Conservation (phyloP, 2,113 vertebrate species). For the Calyptommatus sinebrachiatus region DNA sequence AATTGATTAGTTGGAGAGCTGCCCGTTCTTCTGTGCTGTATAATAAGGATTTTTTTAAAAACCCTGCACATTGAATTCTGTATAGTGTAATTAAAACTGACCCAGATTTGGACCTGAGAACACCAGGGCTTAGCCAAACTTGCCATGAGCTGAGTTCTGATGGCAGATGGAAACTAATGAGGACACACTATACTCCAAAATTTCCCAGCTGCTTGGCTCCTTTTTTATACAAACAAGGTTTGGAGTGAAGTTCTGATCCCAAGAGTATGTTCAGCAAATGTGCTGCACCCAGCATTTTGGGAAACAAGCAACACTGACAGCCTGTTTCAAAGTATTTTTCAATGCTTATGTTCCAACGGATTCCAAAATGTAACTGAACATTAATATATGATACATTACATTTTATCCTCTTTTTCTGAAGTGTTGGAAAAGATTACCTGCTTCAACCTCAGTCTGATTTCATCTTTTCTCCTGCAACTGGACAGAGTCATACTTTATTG, state of each 20-base stretch:
- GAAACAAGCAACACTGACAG: conserved; percentile 63
- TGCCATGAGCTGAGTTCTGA: conserved; percentile 81
- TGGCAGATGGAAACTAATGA: conserved; percentile 83
- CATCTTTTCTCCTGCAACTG: not conserved
- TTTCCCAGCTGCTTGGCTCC: conserved; percentile 83
- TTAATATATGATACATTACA: not conserved
- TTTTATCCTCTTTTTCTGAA: conserved; percentile 20
- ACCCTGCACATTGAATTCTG: conserved; percentile 75
- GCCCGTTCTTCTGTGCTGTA: conserved; percentile 75
- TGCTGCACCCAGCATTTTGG: conserved; percentile 71
- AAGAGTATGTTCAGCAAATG: conserved; percentile 76
- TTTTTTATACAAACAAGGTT: conserved; percentile 81
- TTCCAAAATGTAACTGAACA: conserved; percentile 22
- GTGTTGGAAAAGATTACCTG: conserved; percentile 3
- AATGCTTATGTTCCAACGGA: conserved; percentile 48
- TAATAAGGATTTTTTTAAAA: conserved; percentile 78
- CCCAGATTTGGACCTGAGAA: conserved; percentile 82
- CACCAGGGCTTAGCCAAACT: conserved; percentile 80
- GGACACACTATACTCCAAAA: conserved; percentile 80
- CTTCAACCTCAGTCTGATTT: conserved; percentile 8
- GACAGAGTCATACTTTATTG: conserved; percentile 37
- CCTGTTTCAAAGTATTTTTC: conserved; percentile 59
- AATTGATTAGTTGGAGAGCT: conserved; percentile 82
- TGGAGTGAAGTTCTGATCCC: conserved; percentile 78
- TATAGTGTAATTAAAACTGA: conserved; percentile 83